Evolutionary conservation across 2,888 invertebrate species (phyloP).

Genomic region (Homarus gammarus): DNA sequence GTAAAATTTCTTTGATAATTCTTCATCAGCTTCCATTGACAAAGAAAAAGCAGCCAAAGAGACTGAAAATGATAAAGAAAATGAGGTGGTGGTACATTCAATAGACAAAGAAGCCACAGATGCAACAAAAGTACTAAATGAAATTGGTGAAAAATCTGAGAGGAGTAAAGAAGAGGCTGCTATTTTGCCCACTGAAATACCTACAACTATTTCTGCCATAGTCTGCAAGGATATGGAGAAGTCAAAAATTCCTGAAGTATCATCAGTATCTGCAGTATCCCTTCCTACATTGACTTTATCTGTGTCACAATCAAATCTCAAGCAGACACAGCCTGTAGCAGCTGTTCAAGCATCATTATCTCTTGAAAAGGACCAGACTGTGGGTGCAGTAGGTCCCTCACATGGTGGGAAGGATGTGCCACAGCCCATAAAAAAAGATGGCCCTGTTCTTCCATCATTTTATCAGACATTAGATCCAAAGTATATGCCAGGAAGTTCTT

Average conservation of each 20-base stretch:
- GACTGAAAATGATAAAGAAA: neutral
- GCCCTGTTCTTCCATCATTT: constrained; percentile 48
- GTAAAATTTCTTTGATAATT: neutral
- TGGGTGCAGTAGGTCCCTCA: neutral
- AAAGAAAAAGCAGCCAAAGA: neutral
- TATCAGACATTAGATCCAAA: constrained; percentile 54
- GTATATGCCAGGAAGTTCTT: constrained; percentile 40
- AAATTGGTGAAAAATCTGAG: neutral
- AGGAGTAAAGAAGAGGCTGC: constrained; percentile 35
- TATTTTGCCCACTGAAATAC: constrained; percentile 35
- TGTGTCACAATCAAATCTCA: constrained; percentile 45
- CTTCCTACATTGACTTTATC: constrained; percentile 52
- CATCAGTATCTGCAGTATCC: neutral
- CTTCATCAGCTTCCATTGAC: neutral
- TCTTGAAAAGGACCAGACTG: constrained; percentile 1
- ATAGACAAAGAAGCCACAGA: neutral
- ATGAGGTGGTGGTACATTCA: neutral
- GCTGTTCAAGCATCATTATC: constrained; percentile 10
- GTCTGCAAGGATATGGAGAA: constrained; percentile 16
- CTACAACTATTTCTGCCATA: constrained; percentile 33
- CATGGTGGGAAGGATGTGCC: constrained; percentile 4
- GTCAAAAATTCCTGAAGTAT: neutral
- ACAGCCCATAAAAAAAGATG: constrained; percentile 4
- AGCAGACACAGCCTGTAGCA: constrained; percentile 23
- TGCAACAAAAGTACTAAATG: neutral